Evolutionary conservation across 2,888 invertebrate species (phyloP).

Genomic region (Teleogryllus oceanicus): DNA sequence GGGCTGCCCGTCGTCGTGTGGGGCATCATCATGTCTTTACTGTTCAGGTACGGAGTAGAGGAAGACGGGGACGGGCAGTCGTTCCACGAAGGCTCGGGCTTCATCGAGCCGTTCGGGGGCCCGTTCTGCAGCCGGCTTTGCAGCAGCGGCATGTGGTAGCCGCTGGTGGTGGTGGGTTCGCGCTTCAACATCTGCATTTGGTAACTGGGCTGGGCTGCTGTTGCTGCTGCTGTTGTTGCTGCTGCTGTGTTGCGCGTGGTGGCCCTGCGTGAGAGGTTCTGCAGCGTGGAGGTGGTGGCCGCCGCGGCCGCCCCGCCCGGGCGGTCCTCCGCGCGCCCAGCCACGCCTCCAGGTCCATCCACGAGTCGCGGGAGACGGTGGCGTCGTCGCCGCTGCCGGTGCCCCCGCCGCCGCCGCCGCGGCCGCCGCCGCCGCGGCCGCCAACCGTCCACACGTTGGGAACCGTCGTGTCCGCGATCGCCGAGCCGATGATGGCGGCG

Average conservation of each 20-base stretch:
- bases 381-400: conserved; percentile 61
- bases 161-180: conserved; percentile 38
- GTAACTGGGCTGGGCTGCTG: conserved; percentile 47
- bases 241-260: conserved; percentile 50
- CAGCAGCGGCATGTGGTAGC: conserved; percentile 68
- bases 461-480: conserved; percentile 84
- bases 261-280: conserved; percentile 61
- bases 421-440: conserved; percentile 40
- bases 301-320: conserved; percentile 41
- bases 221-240: conserved; percentile 35
- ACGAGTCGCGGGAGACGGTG: conserved; percentile 66
- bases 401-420: conserved; percentile 45
- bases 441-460: conserved; percentile 54
- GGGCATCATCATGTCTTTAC: conserved; percentile 42
- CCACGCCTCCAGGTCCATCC: conserved; percentile 88
- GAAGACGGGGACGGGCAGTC: conserved; percentile 36
- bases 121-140: conserved; percentile 78
- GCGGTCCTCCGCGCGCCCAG: conserved; percentile 64
- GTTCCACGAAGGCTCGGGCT: conserved; percentile 32
- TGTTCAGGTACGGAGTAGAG: conserved; percentile 36
- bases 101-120: conserved; percentile 52
- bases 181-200: conserved; percentile 39
- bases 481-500: conserved; percentile 82
- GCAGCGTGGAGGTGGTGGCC: conserved; percentile 59
- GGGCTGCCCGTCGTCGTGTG: conserved; percentile 67